Base-by-base conservation (phyloP, 1,140 invertebrate genomes). In the Drosophila mojavensis region DNA sequence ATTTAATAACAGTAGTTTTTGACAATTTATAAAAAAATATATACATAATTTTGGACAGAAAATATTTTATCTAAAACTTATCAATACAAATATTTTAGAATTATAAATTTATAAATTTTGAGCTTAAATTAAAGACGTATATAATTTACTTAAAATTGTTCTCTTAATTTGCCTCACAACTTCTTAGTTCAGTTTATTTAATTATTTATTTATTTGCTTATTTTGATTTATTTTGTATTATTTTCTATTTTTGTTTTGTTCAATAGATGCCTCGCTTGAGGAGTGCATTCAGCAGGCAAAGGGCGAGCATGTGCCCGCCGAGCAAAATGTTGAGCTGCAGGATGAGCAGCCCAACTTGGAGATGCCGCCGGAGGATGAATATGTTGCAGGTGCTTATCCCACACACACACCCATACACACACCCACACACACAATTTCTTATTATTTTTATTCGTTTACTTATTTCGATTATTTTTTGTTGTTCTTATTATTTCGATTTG, bases 211-310 rank as follows among this genome's bases (percentile, higher is more conserved):
- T 45, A 45, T 45, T 47, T 17, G n/a, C 2, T 30, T 30, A 30
- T n/a, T 30, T 30, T 30, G 41, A 56, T 26, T 64, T 70, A 24
- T 73, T 74, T 24, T 53, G n/a, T 58, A 41, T 9, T 13, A 26
- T 63, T 15, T 60, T 53, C 47, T n/a, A 4, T 45, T 55, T 82
- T 64, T 0, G 28, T 51, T 56, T 61, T n/a, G 20, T 24, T 24
- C 26, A 47, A 74, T 9, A 94, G 94, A 94, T 92, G 93, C 93
- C 83, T 93, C 93, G 91, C 93, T 94, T 92, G 94, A 94, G 80
- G 93, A 94, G 59, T 94, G 94, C 92, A 93, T 94, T 81, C 93
- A 93, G 91, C 94, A 94, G 93, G 93, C 94, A 78, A 93, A 94
- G 90, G 92, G 93, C 81, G 92, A 93, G 82, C 93, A 92, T 79